Conservation (phyloP, 2,888 invertebrate genomes). For the Plusia festucae region DNA sequence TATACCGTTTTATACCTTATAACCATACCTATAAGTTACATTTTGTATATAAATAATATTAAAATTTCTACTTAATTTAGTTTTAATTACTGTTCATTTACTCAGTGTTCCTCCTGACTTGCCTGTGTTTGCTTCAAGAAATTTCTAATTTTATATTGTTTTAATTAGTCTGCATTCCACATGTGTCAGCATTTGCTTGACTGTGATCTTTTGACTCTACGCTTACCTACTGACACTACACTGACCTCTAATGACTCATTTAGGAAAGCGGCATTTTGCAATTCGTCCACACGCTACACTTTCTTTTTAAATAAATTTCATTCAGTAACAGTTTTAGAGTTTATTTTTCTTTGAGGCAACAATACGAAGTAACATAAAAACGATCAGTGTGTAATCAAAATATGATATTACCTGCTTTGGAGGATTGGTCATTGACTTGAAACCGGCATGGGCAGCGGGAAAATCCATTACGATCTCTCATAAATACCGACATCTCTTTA, state of each 20-base stretch:
- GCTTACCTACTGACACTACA: slow-evolving; percentile 17
- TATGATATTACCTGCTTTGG: background rate
- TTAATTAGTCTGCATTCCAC: background rate
- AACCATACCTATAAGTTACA: no score
- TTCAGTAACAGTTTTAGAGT: background rate
- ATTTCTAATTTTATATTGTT: background rate
- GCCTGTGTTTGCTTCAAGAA: background rate
- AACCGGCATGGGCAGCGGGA: background rate
- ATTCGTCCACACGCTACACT: slow-evolving; percentile 39
- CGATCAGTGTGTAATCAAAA: background rate
- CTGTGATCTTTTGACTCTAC: slow-evolving; percentile 37
- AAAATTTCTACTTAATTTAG: no score
- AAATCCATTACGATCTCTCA: background rate
- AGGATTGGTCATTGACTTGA: background rate
- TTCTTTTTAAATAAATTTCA: slow-evolving; percentile 37
- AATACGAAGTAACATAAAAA: background rate
- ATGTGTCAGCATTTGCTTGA: background rate
- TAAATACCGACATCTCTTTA: background rate
- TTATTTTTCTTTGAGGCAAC: background rate
- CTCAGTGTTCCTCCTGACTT: background rate
- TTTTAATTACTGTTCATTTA: background rate
- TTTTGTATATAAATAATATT: no score
- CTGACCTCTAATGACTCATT: slow-evolving; percentile 22
- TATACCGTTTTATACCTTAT: background rate
- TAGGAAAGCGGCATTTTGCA: slow-evolving; percentile 23